Evolutionary conservation across 2,113 vertebrate genomes (phyloP).

Genomic region (Artemisiospiza belli): DNA sequence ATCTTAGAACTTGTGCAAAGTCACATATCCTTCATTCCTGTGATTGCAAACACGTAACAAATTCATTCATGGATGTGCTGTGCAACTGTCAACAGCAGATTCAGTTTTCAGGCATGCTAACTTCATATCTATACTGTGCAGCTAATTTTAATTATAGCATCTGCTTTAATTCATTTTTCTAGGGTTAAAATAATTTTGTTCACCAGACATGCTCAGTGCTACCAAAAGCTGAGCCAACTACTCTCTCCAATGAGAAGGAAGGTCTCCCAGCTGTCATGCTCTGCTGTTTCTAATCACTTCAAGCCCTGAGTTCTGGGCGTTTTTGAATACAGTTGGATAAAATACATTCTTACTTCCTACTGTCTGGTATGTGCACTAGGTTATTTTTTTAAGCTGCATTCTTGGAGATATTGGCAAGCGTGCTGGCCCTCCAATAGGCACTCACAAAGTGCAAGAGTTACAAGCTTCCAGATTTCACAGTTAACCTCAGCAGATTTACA

Average conservation of each 20-base stretch:
- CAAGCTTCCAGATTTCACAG: not conserved
- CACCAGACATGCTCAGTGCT: not conserved
- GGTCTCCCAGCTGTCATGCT: not conserved
- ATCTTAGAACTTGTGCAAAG: not conserved
- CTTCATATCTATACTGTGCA: not conserved
- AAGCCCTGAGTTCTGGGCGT: not conserved
- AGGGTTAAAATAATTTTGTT: not conserved
- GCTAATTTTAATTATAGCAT: not conserved
- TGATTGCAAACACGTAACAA: not conserved
- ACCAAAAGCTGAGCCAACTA: not conserved
- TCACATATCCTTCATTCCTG: not conserved
- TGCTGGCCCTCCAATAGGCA: not conserved
- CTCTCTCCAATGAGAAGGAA: not conserved
- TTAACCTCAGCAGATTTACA: not conserved
- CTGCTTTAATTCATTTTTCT: not conserved
- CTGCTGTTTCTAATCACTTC: constrained; percentile 22
- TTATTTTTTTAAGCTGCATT: constrained; percentile 54
- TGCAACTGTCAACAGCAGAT: not conserved
- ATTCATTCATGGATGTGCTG: not conserved
- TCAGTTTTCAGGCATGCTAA: not conserved
- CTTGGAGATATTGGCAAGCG: constrained; percentile 19
- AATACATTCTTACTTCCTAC: constrained; percentile 17
- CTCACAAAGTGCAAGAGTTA: not conserved
- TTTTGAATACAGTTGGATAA: constrained; percentile 14
- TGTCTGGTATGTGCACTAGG: constrained; percentile 33